A percentile compares a stretch with the other conserved stretches of the same genome.
phyloP scores from a whole-genome alignment of 2,797 vertebrate genomes.

The Coluber constrictor region DNA sequence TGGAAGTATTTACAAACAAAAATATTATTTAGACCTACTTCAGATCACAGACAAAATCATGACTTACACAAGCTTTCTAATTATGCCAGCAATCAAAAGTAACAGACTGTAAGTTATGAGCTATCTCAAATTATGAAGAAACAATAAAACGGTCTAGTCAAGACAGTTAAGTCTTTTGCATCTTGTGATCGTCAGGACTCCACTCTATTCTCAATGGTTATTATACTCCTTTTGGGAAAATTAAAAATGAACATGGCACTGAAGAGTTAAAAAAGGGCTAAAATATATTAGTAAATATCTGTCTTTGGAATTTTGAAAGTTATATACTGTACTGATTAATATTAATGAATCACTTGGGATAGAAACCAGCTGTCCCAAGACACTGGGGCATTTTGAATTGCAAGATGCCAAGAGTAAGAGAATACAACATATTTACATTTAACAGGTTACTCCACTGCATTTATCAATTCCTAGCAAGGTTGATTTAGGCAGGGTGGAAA shows the following conservation, averaged over 20 bases:
- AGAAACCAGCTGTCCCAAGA: constrained; percentile 43
- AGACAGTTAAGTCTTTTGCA: not conserved
- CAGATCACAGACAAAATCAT: not conserved
- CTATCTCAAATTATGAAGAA: not conserved
- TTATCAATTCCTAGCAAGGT: constrained; percentile 43
- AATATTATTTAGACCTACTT: not conserved
- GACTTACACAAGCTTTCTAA: not conserved
- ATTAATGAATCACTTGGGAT: constrained; percentile 30
- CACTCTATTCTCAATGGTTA: constrained; percentile 1
- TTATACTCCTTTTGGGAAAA: constrained; percentile 27
- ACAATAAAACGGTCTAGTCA: not conserved
- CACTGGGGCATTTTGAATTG: constrained; percentile 12
- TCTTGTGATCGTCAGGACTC: not conserved
- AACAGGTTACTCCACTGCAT: constrained; percentile 59
- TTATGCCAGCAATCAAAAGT: not conserved
- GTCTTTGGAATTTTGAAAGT: constrained; percentile 25
- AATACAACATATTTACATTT: constrained; percentile 44
- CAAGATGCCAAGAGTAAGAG: constrained; percentile 32
- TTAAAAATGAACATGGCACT: constrained; percentile 20
- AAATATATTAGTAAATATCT: constrained; percentile 36
- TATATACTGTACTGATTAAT: not conserved
- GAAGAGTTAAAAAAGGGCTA: constrained; percentile 22
- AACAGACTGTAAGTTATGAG: not conserved
- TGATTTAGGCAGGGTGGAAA: constrained; percentile 43
- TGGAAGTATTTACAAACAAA: not conserved